These are phyloP conservation scores for Cosmopolites sordidus DNA, from an alignment of 2,888 invertebrate species.

Conservation along the genomic window DNA sequence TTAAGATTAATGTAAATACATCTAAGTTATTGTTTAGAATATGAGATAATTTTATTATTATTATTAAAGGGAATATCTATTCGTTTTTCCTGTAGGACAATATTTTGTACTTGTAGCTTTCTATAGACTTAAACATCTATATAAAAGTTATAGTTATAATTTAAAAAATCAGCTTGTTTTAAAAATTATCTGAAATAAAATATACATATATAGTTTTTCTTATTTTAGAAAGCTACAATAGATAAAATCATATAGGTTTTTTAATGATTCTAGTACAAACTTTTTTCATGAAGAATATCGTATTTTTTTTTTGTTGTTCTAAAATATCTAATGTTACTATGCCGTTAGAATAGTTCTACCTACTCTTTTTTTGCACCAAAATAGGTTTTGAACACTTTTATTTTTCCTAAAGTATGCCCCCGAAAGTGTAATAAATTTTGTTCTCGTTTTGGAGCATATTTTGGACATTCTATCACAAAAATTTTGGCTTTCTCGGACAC, in stretches of 20 bases:
- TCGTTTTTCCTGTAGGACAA: constrained; percentile 2
- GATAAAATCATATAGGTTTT: no score
- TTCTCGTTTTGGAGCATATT: constrained; percentile 6
- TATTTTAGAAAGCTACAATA: neutral
- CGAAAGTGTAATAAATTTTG: neutral
- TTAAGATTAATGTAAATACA: constrained; percentile 14
- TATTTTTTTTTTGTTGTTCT: neutral
- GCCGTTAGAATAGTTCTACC: constrained; percentile 6
- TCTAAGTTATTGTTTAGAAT: constrained; percentile 16
- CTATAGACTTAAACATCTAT: neutral
- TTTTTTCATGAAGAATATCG: no score
- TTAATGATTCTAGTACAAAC: no score
- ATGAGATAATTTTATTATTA: constrained; percentile 13
- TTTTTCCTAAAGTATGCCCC: constrained; percentile 7
- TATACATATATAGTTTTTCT: no score
- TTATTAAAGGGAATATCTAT: neutral
- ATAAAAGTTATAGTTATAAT: no score
- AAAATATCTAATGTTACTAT: neutral
- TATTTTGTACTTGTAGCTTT: constrained; percentile 2
- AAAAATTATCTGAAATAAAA: no score
- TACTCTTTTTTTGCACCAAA: constrained; percentile 22
- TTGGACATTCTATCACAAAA: constrained; percentile 21
- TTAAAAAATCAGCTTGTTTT: neutral
- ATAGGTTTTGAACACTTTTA: constrained; percentile 19
- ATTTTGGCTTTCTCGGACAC: constrained; percentile 20